A percentile compares a stretch with the other conserved stretches of the same genome.
These are phyloP conservation scores for Hylaeus volcanicus DNA, from an alignment of 1,140 invertebrate genomes.

Conservation along the genomic window DNA sequence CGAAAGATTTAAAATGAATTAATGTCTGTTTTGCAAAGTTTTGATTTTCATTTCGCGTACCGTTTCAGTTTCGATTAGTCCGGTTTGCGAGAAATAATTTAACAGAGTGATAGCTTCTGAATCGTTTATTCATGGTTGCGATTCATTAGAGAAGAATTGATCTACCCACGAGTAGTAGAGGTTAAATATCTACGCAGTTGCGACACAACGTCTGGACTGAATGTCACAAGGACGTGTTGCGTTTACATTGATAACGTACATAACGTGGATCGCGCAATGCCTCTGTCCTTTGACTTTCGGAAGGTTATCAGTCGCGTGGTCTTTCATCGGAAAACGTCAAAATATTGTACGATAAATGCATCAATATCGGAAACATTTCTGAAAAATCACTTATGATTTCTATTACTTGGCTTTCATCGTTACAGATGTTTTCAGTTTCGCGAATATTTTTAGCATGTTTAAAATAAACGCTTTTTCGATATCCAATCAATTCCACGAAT, in stretches of 20 bases:
- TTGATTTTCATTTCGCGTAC: too few species aligned
- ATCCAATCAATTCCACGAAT: too few species aligned
- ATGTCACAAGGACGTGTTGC: constrained; percentile 1
- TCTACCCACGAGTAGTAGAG: background rate
- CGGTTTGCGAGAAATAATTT: background rate
- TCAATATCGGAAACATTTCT: too few species aligned
- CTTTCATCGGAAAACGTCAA: background rate
- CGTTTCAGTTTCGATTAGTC: too few species aligned
- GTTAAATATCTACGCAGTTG: background rate
- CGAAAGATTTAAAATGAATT: too few species aligned
- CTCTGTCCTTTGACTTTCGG: background rate
- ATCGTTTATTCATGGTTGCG: background rate
- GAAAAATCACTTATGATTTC: too few species aligned
- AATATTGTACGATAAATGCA: constrained; percentile 10
- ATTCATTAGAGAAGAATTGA: background rate
- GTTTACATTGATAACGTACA: background rate
- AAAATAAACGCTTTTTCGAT: too few species aligned
- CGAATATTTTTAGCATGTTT: too few species aligned
- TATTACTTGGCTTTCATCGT: too few species aligned
- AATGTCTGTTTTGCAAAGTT: too few species aligned
- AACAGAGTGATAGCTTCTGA: background rate
- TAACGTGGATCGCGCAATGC: background rate
- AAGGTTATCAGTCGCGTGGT: background rate
- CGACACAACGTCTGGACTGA: constrained; percentile 2
- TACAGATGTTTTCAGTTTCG: too few species aligned